phyloP scores from a whole-genome alignment of 2,888 invertebrate genomes.

The Candidula unifasciata region DNA sequence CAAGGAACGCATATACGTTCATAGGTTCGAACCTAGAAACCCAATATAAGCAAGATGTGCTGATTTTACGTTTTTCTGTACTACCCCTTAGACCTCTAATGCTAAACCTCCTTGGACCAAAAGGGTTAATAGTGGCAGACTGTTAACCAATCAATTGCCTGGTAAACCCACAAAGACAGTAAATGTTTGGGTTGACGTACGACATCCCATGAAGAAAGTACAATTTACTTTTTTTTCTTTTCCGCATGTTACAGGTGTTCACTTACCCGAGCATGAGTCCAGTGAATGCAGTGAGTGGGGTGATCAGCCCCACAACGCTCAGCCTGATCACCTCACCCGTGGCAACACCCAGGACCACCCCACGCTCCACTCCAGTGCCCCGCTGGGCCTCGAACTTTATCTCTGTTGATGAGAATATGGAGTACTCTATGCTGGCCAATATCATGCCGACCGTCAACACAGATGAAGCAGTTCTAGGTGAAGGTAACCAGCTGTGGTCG shows the following conservation, averaged over 20 bases:
- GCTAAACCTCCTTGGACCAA: no score
- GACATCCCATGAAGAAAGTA: not conserved
- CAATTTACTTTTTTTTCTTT: not conserved
- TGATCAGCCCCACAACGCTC: slow-evolving; percentile 91
- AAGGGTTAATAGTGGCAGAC: no score
- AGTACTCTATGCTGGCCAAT: slow-evolving; percentile 91
- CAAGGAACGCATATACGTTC: no score
- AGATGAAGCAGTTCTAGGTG: slow-evolving; percentile 83
- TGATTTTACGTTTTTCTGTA: no score
- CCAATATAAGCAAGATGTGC: no score
- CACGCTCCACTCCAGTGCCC: slow-evolving; percentile 81
- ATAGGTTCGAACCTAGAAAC: no score
- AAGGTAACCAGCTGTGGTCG: slow-evolving; percentile 76
- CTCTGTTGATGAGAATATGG: slow-evolving; percentile 88
- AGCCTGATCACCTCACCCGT: slow-evolving; percentile 87
- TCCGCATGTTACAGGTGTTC: slow-evolving; percentile 88
- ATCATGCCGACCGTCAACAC: slow-evolving; percentile 81
- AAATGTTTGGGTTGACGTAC: no score
- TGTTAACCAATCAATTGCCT: no score
- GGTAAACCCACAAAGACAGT: no score
- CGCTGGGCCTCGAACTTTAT: slow-evolving; percentile 94
- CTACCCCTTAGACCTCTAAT: no score
- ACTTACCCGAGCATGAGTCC: slow-evolving; percentile 92
- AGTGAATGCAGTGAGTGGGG: slow-evolving; percentile 87
- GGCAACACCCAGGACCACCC: slow-evolving; percentile 85